phyloP scores from a whole-genome alignment of 2,113 vertebrate species.

The Muscicapa adusta region DNA sequence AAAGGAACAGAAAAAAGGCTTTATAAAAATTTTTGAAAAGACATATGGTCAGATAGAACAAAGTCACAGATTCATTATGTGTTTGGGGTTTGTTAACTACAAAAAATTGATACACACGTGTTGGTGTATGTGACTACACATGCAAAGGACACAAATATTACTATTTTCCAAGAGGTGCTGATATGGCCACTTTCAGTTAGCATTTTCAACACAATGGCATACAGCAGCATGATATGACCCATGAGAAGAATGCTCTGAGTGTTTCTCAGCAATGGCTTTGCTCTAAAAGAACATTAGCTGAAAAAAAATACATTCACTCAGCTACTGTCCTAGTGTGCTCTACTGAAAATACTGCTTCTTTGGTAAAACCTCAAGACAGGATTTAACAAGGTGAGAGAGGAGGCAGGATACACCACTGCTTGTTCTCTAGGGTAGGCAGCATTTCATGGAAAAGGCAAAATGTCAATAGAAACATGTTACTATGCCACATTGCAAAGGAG shows the following conservation, averaged over 20 bases:
- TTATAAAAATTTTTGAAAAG: neutral
- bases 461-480: slow-evolving; percentile 46
- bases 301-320: neutral
- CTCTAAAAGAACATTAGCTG: neutral
- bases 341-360: neutral
- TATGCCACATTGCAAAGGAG: slow-evolving; percentile 16
- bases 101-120: neutral
- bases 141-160: neutral
- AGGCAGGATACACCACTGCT: neutral
- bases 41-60: neutral
- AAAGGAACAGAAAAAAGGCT: neutral
- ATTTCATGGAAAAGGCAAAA: slow-evolving; percentile 31
- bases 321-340: neutral
- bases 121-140: neutral
- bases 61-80: neutral
- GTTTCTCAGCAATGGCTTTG: neutral
- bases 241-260: neutral
- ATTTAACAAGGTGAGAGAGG: neutral
- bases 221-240: neutral
- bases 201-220: neutral
- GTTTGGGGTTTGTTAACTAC: neutral
- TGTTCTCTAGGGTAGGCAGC: neutral
- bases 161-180: neutral
- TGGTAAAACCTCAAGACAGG: neutral
- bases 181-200: neutral